Evolutionary conservation across 2,797 vertebrate genomes (phyloP), one percentile per base, ranked within the genome.

Genomic region (Lacerta agilis): DNA sequence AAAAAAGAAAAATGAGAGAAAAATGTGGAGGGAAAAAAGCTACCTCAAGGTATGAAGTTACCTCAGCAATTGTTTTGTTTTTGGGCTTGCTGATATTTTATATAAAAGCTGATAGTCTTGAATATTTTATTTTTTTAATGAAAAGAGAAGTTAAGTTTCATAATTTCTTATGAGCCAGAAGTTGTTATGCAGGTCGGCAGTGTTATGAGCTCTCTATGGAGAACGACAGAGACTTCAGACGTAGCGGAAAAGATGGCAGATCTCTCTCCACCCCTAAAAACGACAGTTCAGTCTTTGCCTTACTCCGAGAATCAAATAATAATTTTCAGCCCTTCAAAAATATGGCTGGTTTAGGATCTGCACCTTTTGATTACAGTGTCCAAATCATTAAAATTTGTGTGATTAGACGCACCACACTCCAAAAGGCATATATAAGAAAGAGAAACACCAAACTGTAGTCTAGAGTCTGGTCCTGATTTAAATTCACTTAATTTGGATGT

Each of bases 101-200:
- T 99, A 98, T 98, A 97, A 98, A 96, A 98, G 97, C 97, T 98
- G 98, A 98, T 98, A 98, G 98, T 97, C 97, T 98, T 98, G 97
- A 97, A 98, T 98, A 98, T 98, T 98, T 98, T 98, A 98, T 98
- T 98, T 98, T 99, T 99, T 98, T 98, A 98, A 98, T 96, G 96
- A 97, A 98, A 97, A 97, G 92, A 97, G 93, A 96, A 96, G 96
- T 97, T 97, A 96, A 95, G 95, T 97, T 98, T 97, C 97, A 92
- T 94, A 95, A 94, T 95, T 96, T 97, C 98, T 96, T 97, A 93
- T 92, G 93, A 92, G 95, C 93, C 92, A 97, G 97, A 97, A 96
- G 96, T 89, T 89, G 45, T 79, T 91, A 93, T 87, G 94, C 94
- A 94, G 93, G 94, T 92, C 87, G 71, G 87, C 88, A 45, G 90